These are phyloP conservation scores for Drosophila koepferae DNA, from an alignment of 2,888 invertebrate species.

Conservation along the genomic window DNA sequence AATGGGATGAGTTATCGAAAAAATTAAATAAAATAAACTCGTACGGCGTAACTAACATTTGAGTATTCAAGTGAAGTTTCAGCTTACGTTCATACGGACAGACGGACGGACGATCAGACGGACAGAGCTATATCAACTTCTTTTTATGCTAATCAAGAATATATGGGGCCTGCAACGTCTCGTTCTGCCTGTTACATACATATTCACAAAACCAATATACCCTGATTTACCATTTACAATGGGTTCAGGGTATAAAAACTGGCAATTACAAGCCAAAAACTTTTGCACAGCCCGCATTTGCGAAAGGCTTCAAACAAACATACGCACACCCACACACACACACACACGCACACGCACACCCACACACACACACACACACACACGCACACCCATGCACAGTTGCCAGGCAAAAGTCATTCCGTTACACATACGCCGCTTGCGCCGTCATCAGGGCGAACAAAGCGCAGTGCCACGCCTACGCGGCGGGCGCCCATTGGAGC, in stretches of 20 bases:
- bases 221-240: too few relatives aligned
- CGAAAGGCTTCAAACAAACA: constrained; percentile 30
- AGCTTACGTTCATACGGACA: too few relatives aligned
- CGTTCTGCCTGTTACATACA: too few relatives aligned
- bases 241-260: constrained; percentile 9
- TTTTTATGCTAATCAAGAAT: too few relatives aligned
- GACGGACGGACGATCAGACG: too few relatives aligned
- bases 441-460: constrained; percentile 26
- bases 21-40: too few relatives aligned
- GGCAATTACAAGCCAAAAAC: constrained; percentile 54
- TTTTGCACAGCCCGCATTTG: constrained; percentile 46
- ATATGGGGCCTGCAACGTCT: too few relatives aligned
- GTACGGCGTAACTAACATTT: too few relatives aligned
- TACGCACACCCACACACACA: constrained; percentile 6
- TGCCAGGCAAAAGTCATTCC: constrained; percentile 25
- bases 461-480: constrained; percentile 25
- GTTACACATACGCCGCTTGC: constrained; percentile 55
- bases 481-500: constrained; percentile 23
- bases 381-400: not conserved
- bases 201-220: too few relatives aligned
- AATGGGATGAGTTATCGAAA: too few relatives aligned
- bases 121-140: too few relatives aligned
- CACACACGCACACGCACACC: not conserved
- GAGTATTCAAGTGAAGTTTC: too few relatives aligned
- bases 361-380: not conserved